Base-by-base conservation (phyloP, 2,888 invertebrate species). In the Cynaeus angustus region DNA sequence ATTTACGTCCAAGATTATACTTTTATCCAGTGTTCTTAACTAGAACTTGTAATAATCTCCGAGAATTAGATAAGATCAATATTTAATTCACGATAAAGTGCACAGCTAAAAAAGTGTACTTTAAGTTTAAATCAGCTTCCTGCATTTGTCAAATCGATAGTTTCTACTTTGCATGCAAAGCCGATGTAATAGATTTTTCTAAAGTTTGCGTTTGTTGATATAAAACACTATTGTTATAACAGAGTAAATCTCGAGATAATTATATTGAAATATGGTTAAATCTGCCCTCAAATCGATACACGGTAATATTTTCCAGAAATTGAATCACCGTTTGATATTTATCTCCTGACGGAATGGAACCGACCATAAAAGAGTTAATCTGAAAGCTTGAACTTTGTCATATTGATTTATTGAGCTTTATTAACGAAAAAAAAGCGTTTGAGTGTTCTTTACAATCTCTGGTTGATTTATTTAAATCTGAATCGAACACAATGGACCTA, bases 21-120 rank as follows among this genome's bases (percentile, higher is more conserved):
- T 21, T 21, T 21, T 21, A 21, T 21, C 21, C 21, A 21, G 2
- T 21, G 21, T n/a, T n/a, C n/a, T n/a, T n/a, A n/a, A n/a, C n/a
- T n/a, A n/a, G n/a, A n/a, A n/a, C n/a, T n/a, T n/a, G n/a, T n/a
- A n/a, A n/a, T n/a, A n/a, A n/a, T n/a, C n/a, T n/a, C n/a, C n/a
- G n/a, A n/a, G n/a, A n/a, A n/a, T n/a, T n/a, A n/a, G n/a, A 28
- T 7, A 4, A 28, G 7, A 30, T 53, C 14, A 53, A 53, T 53
- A 53, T 53, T 53, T 53, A 13, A 53, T 53, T 53, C 37, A 12
- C 13, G 12, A 21, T 48, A 48, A 48, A 28, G 28, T 28, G 28
- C 28, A 28, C 5, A n/a, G 9, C 21, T 10, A 10, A 10, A 21
- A 7, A 26, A 10, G n/a, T 10, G 21, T n/a, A 52, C 13, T 52